Conservation (phyloP, 2,888 invertebrate genomes). For the Thecophora atra region DNA sequence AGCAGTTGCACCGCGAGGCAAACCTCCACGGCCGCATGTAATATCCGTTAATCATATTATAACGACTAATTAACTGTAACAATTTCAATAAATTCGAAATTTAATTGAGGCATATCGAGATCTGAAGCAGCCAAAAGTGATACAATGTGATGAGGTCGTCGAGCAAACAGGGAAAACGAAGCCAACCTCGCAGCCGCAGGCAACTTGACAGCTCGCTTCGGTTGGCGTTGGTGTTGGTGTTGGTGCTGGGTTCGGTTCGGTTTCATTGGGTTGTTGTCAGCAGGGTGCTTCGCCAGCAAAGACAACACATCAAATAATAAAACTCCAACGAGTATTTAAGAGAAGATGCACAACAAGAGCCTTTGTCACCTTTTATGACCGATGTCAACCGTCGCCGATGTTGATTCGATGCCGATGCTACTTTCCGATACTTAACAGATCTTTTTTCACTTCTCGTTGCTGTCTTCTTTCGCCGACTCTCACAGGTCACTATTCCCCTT, state of each 20-base stretch:
- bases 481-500: background rate
- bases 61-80: slow-evolving; percentile 8
- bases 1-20: too few species aligned
- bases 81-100: slow-evolving; percentile 10
- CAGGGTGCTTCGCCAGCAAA: slow-evolving; percentile 12
- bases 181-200: background rate
- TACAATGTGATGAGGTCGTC: background rate
- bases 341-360: slow-evolving; percentile 29
- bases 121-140: background rate
- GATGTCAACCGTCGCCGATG: slow-evolving; percentile 25
- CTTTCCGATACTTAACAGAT: slow-evolving; percentile 7
- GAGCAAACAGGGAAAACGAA: background rate
- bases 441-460: background rate
- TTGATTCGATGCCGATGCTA: slow-evolving; percentile 6
- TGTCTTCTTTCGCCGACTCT: background rate
- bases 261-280: slow-evolving; percentile 21
- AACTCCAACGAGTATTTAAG: slow-evolving; percentile 8
- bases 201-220: background rate
- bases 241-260: background rate
- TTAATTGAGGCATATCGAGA: slow-evolving; percentile 21
- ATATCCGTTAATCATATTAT: background rate
- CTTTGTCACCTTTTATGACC: slow-evolving; percentile 36
- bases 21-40: too few species aligned
- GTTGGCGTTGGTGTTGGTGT: background rate
- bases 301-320: slow-evolving; percentile 24